Evolutionary conservation across 2,113 vertebrate species (phyloP).

Genomic region (Lophochroa leadbeateri): DNA sequence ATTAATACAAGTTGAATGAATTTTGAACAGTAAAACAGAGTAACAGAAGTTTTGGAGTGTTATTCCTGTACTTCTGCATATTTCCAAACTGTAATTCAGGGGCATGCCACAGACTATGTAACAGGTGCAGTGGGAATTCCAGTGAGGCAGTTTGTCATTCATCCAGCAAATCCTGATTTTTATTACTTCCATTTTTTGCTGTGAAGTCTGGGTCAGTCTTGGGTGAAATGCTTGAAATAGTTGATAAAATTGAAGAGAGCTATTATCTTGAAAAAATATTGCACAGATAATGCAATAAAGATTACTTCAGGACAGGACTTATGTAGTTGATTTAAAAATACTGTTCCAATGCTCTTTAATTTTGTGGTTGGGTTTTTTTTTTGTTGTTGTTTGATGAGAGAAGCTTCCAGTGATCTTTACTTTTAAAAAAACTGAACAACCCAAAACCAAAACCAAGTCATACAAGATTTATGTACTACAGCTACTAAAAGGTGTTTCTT

Average conservation of each 20-base stretch:
- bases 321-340: background rate
- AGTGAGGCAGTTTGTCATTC: background rate
- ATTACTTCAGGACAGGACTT: background rate
- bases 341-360: background rate
- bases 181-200: accelerated
- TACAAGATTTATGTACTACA: background rate
- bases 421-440: background rate
- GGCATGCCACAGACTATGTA: accelerated
- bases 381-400: background rate
- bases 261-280: background rate
- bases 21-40: background rate
- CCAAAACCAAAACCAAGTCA: accelerated
- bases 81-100: background rate
- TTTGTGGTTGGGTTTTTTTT: background rate
- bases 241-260: background rate
- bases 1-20: background rate
- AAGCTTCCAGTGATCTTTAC: background rate
- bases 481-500: background rate
- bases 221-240: background rate
- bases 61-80: background rate
- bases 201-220: background rate
- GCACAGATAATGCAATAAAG: background rate
- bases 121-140: background rate
- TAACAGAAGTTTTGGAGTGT: background rate
- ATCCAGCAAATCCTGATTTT: background rate